Base-by-base conservation (phyloP, 2,888 invertebrate species). In the Drosophila nigritarsus region DNA sequence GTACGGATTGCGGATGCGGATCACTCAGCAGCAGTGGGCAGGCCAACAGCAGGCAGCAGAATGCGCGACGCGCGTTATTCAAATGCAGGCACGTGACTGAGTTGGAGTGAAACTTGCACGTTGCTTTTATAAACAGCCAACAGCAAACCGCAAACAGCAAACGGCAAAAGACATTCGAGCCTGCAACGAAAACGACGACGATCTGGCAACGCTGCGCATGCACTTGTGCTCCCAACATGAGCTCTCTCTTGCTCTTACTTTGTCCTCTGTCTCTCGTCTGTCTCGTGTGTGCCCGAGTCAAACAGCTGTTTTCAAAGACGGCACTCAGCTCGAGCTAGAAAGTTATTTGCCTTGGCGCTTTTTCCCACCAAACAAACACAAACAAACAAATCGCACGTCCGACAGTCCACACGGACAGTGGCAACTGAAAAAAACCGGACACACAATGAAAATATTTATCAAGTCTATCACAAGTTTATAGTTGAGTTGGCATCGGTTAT, bases 81-180 rank as follows among this genome's bases (percentile, higher is more conserved):
- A 73, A 74, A 77, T 83, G 81, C 81, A 80, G 82, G 91, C 90
- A 90, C 90, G 90, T 90, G 90, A 90, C 90, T 90, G 87, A 90
- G 65, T 83, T 55, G 77, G 71, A 78, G 73, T 76, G 61, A 73
- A 50, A 58, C 54, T 68, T 82, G 87, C 79, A 83, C 75, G 78
- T 71, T 80, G 78, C 84, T 89, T 89, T 89, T 90, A 89, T 90
- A 90, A 83, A 84, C 75, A 83, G 78, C 63, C n/a, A 13, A 29
- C 36, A n/a, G 36, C 36, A 13, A 51, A 50, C 29, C 11, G 34
- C 20, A n/a, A 27, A 27, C 9, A 4, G 38, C n/a, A 29, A 20
- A 53, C 15, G 53, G 48, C 18, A 20, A 15, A 24, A 3, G 11
- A 13, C 24, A 36, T 24, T n/a, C 20, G 30, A 27, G 38, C 27